Percentiles rank a stretch among this genome's conserved stretches.
Evolutionary conservation across 2,888 invertebrate genomes (phyloP).

Genomic region (Adineta ricciae): DNA sequence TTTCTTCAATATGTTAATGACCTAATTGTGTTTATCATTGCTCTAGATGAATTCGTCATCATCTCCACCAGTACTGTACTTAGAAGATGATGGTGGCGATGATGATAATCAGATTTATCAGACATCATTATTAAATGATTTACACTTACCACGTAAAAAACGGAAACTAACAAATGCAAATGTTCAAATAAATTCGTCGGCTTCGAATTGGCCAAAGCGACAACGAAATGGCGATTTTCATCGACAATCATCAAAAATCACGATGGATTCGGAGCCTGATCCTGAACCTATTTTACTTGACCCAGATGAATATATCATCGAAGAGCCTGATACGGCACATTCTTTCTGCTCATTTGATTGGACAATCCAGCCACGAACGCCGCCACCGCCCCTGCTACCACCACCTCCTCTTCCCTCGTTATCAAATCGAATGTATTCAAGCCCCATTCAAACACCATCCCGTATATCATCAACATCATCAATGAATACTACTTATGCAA

Average conservation of each 20-base stretch:
- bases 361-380: background rate
- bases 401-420: background rate
- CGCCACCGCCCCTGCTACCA: background rate
- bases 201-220: background rate
- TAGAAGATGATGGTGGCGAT: background rate
- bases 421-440: background rate
- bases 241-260: background rate
- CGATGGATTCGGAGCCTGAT: background rate
- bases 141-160: background rate
- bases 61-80: background rate
- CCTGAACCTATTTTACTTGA: background rate
- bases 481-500: background rate
- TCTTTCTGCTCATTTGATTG: background rate
- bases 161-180: background rate
- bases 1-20: background rate
- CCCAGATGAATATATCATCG: slow-evolving; percentile 8
- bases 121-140: background rate
- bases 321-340: background rate
- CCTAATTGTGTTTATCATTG: background rate
- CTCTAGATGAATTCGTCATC: background rate
- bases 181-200: background rate
- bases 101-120: background rate
- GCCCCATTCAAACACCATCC: background rate
- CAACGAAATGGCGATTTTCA: background rate
- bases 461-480: background rate